Percentiles rank a stretch among this genome's conserved stretches.
phyloP scores from a whole-genome alignment of 53 echinoderm and acorn worm species.

The Zoroaster sp. region DNA sequence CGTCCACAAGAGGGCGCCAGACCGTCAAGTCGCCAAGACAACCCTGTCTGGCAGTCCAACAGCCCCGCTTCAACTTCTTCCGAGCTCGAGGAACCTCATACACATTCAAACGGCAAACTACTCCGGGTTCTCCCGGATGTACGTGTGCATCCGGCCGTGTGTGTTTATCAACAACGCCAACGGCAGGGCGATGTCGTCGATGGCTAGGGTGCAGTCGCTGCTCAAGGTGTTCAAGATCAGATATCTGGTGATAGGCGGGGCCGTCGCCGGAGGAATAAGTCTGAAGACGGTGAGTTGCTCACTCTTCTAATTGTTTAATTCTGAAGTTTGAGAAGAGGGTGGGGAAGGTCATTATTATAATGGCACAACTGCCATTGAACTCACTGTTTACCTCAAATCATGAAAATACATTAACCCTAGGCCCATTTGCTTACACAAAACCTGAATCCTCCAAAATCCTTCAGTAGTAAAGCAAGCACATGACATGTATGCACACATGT shows the following conservation, averaged over 20 bases:
- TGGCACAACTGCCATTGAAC: no score
- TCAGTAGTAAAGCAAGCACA: no score
- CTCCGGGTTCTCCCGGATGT: conserved; percentile 69
- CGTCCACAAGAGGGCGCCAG: not conserved
- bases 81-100: conserved; percentile 8
- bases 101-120: conserved; percentile 43
- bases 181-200: conserved; percentile 54
- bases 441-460: no score
- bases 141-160: conserved; percentile 67
- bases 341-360: no score
- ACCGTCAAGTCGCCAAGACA: not conserved
- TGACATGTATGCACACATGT: no score
- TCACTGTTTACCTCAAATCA: no score
- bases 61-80: not conserved
- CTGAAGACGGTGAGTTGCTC: conserved; percentile 74
- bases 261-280: conserved; percentile 84
- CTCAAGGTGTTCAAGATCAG: conserved; percentile 78
- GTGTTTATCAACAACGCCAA: conserved; percentile 64
- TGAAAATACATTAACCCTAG: no score
- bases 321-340: not conserved
- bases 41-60: not conserved
- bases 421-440: no score
- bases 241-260: conserved; percentile 88
- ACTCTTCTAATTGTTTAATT: no score
- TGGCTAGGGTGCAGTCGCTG: conserved; percentile 50